Conservation (phyloP, 2,113 vertebrate genomes). For the Barbus barbus region DNA sequence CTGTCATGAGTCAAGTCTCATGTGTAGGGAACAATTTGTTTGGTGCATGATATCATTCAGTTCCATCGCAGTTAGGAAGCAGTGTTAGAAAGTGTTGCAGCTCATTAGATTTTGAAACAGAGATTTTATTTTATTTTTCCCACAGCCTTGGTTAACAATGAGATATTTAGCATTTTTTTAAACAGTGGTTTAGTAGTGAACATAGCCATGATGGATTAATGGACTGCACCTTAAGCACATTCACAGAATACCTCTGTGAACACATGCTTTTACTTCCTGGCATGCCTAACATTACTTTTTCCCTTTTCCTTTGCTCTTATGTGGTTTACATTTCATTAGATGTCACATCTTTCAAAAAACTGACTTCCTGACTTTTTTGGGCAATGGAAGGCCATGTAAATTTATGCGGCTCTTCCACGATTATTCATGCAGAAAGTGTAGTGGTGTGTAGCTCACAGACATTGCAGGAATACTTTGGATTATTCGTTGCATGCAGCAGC, state of each 20-base stretch:
- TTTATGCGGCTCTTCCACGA: conserved; percentile 33
- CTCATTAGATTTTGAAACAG: background rate
- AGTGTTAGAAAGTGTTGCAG: background rate
- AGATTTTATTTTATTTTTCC: background rate
- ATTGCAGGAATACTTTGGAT: conserved; percentile 51
- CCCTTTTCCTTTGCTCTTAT: background rate
- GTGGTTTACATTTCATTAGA: conserved; percentile 22
- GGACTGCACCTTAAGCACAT: conserved; percentile 36
- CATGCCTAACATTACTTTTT: background rate
- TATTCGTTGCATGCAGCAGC: conserved; percentile 57
- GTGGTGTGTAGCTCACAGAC: conserved; percentile 41
- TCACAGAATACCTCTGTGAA: conserved; percentile 17
- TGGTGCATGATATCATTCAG: background rate
- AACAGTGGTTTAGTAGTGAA: background rate
- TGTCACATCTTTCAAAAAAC: conserved; percentile 32
- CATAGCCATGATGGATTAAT: conserved; percentile 8
- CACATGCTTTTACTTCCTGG: background rate
- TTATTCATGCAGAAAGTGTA: conserved; percentile 47
- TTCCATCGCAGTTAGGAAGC: background rate
- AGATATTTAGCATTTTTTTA: background rate
- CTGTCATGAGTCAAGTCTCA: background rate
- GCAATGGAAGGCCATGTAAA: conserved; percentile 31
- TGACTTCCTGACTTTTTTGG: conserved; percentile 43
- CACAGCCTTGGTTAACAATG: background rate
- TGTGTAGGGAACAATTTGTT: background rate